These are phyloP conservation scores for Sciaenops ocellatus DNA, from an alignment of 2,797 vertebrate species.

Conservation along the genomic window DNA sequence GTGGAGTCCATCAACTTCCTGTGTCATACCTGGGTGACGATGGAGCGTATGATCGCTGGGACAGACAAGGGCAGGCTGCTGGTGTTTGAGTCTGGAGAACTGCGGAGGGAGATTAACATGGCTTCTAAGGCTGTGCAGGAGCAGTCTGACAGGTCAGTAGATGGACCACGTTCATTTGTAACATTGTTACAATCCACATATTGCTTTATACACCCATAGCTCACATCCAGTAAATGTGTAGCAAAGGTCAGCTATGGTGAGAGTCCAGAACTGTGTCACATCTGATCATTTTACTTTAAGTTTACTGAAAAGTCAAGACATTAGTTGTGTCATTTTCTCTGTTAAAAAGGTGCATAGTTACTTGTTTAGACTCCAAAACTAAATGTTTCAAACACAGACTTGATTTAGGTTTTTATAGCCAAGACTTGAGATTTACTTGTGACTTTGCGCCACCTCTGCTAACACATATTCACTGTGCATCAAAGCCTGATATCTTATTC, in stretches of 20 bases:
- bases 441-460: no score
- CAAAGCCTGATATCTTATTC: no score
- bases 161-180: not conserved
- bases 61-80: constrained; percentile 90
- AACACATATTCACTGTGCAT: no score
- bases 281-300: not conserved
- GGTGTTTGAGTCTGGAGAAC: constrained; percentile 90
- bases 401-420: not conserved
- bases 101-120: constrained; percentile 86
- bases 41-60: constrained; percentile 88
- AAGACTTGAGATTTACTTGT: not conserved
- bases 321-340: not conserved
- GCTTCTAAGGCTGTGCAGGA: constrained; percentile 32
- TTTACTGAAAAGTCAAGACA: not conserved
- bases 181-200: not conserved
- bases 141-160: constrained; percentile 71
- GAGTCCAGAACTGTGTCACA: not conserved
- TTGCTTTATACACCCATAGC: not conserved
- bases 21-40: constrained; percentile 91
- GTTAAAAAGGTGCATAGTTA: not conserved
- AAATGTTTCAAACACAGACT: not conserved
- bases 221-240: not conserved
- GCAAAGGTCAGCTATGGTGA: not conserved
- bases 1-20: constrained; percentile 88
- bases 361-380: not conserved